These are phyloP conservation scores for Pogonocichla stellata DNA, from an alignment of 2,113 vertebrate genomes.

Conservation along the genomic window DNA sequence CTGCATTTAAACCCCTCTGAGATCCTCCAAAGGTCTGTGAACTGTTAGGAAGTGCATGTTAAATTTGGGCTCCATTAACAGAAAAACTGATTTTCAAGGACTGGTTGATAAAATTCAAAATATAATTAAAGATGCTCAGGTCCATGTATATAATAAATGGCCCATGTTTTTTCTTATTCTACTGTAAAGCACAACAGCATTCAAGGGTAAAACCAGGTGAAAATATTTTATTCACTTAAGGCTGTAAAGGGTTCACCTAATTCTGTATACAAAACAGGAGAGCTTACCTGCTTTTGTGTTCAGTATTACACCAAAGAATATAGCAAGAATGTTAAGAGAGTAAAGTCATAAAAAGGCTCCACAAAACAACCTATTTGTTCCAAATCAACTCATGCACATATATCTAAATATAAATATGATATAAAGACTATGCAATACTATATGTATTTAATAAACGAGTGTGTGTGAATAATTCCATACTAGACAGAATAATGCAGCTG, in stretches of 20 bases:
- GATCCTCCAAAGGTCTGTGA: neutral
- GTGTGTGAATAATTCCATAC: neutral
- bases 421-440: neutral
- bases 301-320: neutral
- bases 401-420: neutral
- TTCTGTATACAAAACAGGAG: neutral
- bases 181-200: neutral
- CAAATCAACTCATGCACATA: rapidly evolving
- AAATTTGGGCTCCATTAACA: neutral
- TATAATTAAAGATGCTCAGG: neutral
- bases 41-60: neutral
- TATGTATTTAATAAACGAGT: neutral
- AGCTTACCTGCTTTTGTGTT: neutral
- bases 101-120: neutral
- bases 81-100: neutral
- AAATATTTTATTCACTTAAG: neutral
- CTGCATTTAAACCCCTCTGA: neutral
- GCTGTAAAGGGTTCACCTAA: neutral
- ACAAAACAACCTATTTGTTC: neutral
- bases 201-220: neutral
- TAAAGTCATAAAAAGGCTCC: neutral
- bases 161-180: neutral
- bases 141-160: neutral
- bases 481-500: neutral
- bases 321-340: neutral